phyloP scores from a whole-genome alignment of 2,797 vertebrate species.

The Heteromormyrus szaboi region DNA sequence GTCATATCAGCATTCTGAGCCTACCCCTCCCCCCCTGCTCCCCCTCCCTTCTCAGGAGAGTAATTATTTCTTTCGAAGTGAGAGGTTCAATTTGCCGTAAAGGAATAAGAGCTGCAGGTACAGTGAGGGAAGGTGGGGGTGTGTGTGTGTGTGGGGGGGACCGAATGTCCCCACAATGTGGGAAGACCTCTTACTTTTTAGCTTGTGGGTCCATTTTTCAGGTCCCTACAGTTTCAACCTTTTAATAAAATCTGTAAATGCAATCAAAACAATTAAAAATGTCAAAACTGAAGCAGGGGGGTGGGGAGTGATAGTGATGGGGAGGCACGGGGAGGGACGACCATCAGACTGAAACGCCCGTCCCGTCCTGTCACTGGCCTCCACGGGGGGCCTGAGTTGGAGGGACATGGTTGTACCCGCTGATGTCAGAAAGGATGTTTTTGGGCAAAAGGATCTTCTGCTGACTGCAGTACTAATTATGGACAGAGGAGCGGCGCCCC shows the following conservation, averaged over 20 bases:
- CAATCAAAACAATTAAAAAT: background rate
- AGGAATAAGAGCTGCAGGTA: conserved; percentile 80
- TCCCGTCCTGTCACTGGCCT: conserved; percentile 20
- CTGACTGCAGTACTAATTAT: background rate
- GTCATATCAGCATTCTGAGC: conserved; percentile 79
- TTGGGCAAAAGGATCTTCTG: background rate
- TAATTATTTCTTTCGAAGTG: conserved; percentile 81
- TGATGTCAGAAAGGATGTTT: conserved; percentile 44
- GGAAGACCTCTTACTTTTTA: background rate
- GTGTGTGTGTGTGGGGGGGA: conserved; percentile 25
- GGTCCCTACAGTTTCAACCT: background rate
- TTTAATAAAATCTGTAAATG: background rate
- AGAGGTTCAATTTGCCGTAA: conserved; percentile 87
- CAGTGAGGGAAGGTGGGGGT: conserved; percentile 32
- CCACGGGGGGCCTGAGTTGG: background rate
- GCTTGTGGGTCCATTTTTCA: background rate
- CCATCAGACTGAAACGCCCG: conserved; percentile 45
- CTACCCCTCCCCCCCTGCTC: conserved; percentile 37
- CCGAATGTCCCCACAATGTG: no score
- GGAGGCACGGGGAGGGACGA: conserved; percentile 8
- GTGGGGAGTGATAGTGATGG: background rate
- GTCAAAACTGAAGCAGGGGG: background rate
- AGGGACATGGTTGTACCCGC: background rate
- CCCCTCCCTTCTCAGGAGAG: conserved; percentile 70
- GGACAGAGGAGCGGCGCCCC: background rate